Base-by-base conservation (phyloP, 2,888 invertebrate species). In the Tinea semifulvella region DNA sequence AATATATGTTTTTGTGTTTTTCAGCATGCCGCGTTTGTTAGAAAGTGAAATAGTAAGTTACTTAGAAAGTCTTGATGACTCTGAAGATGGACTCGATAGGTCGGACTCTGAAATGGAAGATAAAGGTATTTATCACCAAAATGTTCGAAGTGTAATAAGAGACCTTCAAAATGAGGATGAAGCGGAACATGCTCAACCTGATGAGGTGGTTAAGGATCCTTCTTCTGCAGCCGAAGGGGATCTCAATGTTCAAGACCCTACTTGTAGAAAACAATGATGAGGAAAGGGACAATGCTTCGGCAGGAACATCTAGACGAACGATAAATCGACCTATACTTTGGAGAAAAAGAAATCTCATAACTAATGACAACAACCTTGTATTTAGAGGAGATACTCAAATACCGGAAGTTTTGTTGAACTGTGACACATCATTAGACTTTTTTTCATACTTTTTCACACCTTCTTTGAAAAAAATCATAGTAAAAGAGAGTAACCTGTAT, bases 1-100 rank as follows among this genome's bases (percentile, higher is more conserved):
- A 58, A 55, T 56, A 55, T 36, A 52, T 56, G 53, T 56, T 53
- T 44, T 53, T 55, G 56, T 57, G 51, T 47, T 53, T 56, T 56
- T 55, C 53, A 55, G 54, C 53, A 52, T 54, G 52, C 53, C 53
- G 53, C 56, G 57, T 51, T 55, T 56, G 54, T 54, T 53, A 53
- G 53, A 56, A 55, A 53, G 56, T 52, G 57, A 57, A 53, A 55
- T n/a, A n/a, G n/a, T n/a, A n/a, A n/a, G n/a, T 55, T 53, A 50
- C 49, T 58, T 56, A 54, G 55, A 58, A 56, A 55, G 51, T 56
- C 54, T 56, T 52, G 55, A 56, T 51, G 55, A 56, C 53, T 56
- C 55, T 49, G 55, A 56, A 55, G 55, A 55, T 51, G 55, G 54
- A 50, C 54, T 54, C 52, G 56, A 55, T 50, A 53, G 53, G 38